Percentiles rank a stretch among this genome's conserved stretches.
Evolutionary conservation across 2,888 invertebrate genomes (phyloP).

Genomic region (Stenoptilia bipunctidactyla): DNA sequence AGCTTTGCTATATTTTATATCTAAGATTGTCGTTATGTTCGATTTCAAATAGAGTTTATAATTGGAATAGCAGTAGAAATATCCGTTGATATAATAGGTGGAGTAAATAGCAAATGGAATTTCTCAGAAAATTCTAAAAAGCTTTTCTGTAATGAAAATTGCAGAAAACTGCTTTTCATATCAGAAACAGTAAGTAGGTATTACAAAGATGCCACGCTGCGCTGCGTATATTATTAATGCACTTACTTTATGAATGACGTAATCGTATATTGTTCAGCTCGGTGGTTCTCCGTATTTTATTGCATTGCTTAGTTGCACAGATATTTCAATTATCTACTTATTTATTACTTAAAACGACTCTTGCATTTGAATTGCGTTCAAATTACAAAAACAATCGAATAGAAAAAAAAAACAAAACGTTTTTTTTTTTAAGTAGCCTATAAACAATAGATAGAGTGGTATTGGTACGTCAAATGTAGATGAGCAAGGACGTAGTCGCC

Average conservation of each 20-base stretch:
- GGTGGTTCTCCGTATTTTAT: constrained; percentile 38
- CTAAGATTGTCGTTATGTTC: constrained; percentile 37
- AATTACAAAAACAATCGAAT: too few species aligned
- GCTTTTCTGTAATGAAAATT: constrained; percentile 4
- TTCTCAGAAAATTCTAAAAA: constrained; percentile 18
- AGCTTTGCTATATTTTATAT: constrained; percentile 59
- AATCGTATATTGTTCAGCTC: constrained; percentile 48
- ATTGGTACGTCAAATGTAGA: constrained; percentile 23
- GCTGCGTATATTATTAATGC: constrained; percentile 42
- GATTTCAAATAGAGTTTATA: constrained; percentile 44
- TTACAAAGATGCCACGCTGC: constrained; percentile 44
- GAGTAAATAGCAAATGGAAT: constrained; percentile 20
- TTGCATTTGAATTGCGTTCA: too few species aligned
- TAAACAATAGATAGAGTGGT: constrained; percentile 19
- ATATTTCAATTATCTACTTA: too few species aligned
- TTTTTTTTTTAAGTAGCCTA: neutral
- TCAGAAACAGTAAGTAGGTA: constrained; percentile 50
- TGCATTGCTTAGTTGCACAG: constrained; percentile 27
- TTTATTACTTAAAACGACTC: too few species aligned
- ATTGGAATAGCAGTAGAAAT: constrained; percentile 23
- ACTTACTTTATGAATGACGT: constrained; percentile 52
- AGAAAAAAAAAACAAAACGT: too few species aligned
- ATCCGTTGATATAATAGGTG: constrained; percentile 21
- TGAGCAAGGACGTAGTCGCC: constrained; percentile 30
- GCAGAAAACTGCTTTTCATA: constrained; percentile 61